Base-by-base conservation (phyloP, 2,113 vertebrate genomes). In the Pardalotus punctatus region DNA sequence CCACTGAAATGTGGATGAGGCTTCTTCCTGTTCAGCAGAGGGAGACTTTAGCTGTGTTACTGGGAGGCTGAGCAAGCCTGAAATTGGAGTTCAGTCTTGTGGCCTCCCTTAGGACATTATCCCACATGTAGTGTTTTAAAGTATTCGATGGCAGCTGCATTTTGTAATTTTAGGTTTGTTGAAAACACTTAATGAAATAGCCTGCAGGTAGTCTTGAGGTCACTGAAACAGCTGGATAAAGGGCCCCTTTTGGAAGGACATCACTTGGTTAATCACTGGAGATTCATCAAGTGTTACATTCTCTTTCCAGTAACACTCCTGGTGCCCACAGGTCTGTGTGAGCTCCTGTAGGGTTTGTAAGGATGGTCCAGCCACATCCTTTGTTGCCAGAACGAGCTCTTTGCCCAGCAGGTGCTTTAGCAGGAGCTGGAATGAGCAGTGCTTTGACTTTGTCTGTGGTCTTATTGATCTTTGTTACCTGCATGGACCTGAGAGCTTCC, bases 381-480 rank as follows among this genome's bases (percentile, higher is more conserved):
- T 40, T 70, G 15, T 25, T 76, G 42, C 31, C 74, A 85, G 43
- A 51, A 20, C 0, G 3, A 72, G 19, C n/a, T 64, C 79, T 71
- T 69, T 72, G 62, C 45, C 45, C 78, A 69, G 23, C n/a, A 54
- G 92, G 47, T 77, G 38, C 62, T 96, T 54, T 82, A 60, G 47
- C 38, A 77, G 65, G 56, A 79, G 45, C 57, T 77, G 76, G 45
- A 72, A 8, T 33, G 29, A 91, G 54, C 60, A 40, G 38, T 56
- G 13, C 40, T 88, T 40, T 35, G 51, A 14, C 16, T 90, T 77
- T 2, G 25, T 38, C 60, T 1, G 0, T 47, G 20, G 17, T 67
- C 12, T 56, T 78, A 28, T 0, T 2, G 3, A 22, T 5, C 50
- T 57, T 56, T 48, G 33, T 77, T 86, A 74, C 57, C 43, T 74